Evolutionary conservation across 2,888 invertebrate genomes (phyloP), one percentile per base, ranked within the genome.

Genomic region (Dione vanillae): DNA sequence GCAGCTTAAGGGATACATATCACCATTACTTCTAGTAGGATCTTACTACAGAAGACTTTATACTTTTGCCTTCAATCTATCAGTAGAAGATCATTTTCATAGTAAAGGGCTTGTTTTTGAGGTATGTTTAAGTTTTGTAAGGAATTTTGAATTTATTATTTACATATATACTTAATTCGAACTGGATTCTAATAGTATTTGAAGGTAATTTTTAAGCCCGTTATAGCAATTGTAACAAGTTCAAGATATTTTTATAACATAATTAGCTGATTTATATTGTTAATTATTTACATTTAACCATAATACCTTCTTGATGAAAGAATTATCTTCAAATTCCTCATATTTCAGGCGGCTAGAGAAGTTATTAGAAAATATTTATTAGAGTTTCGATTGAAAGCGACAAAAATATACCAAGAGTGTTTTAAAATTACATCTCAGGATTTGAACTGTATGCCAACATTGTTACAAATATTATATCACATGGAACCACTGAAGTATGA

Each of bases 351-450:
- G 7, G 89, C 95, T 56, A 94, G 95, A 75, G 94, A 95, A 75
- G 94, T 94, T 19, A 88, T 96, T 20, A 89, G 94, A 68, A 90
- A 92, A 16, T 96, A 95, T 78, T 83, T 96, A 20, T 82, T 94
- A 27, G 94, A 94, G 47, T 95, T 95, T 80, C 94, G 95, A 3
- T 83, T 94, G 16, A 85, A 78, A n/a, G 89, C 92, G 0, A 93
- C 92, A 0, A 83, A 84, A 19, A 86, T 93, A 73, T 93, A 84
- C 69, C 89, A 90, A 11, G 85, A 88, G 16, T 85, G 80, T 51
- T 82, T 76, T 67, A 85, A 78, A 45, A 78, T 71, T 7, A 75
- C 74, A 0, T 66, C 77, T 0, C 84, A 87, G 0, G 83, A 82
- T 12, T 41, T 80, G 6, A 88, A 87, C 70, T 84, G 83, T 65